These are phyloP conservation scores for Centropus bengalensis DNA, from an alignment of 2,113 vertebrate species.

Conservation along the genomic window DNA sequence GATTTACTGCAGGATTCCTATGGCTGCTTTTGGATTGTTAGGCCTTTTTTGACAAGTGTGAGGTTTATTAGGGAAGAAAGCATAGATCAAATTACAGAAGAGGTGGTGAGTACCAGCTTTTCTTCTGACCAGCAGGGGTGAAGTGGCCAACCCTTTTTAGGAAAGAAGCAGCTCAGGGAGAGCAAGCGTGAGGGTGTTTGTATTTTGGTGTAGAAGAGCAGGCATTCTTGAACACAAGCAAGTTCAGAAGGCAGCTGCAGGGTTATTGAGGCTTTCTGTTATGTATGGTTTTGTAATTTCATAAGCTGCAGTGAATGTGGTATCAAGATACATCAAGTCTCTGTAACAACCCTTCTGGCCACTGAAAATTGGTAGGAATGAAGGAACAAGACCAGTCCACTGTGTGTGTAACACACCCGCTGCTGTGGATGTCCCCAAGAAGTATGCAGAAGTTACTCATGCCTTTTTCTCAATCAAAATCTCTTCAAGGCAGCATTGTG, in stretches of 20 bases:
- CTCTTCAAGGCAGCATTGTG: neutral
- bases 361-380: neutral
- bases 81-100: neutral
- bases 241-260: neutral
- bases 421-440: neutral
- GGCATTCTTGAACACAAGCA: rapidly evolving
- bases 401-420: neutral
- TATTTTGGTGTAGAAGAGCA: neutral
- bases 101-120: neutral
- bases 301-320: neutral
- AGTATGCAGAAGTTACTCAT: neutral
- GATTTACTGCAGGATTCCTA: neutral
- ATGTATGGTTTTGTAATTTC: neutral
- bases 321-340: neutral
- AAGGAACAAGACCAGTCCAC: neutral
- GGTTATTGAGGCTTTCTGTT: neutral
- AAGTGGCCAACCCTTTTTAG: neutral
- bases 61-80: neutral
- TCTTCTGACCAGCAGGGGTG: neutral
- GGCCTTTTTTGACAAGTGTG: neutral
- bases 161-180: neutral
- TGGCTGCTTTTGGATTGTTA: neutral
- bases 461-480: neutral
- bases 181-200: neutral
- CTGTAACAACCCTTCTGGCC: neutral